Base-by-base conservation (phyloP, 2,888 invertebrate species). In the Muschampia plurimacula region DNA sequence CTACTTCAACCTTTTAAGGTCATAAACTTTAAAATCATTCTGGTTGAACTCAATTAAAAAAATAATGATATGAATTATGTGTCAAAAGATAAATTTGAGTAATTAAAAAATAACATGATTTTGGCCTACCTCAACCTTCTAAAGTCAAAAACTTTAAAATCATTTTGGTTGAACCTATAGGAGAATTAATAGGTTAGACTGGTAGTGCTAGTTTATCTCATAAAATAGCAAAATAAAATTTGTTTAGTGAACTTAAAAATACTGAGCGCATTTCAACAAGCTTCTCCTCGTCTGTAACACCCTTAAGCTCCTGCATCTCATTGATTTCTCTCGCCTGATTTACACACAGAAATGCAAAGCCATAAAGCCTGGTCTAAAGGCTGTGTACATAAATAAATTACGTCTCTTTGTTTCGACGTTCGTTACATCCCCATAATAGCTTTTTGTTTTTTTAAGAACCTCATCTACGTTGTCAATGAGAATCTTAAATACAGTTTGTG, bases 321-420 rank as follows among this genome's bases (percentile, higher is more conserved):
- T 71, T 71, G 71, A 71, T 71, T 71, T 71, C 59, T 66, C 71
- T 65, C 46, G 57, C 65, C 41, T 71, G 59, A 71, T 71, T 65
- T 71, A 70, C 65, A 71, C 49, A 66, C 39, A 71, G 71, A 59
- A 71, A 66, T 66, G 65, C 66, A 66, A 71, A 71, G 66, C 66
- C 49, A 36, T 64, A 71, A 71, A 71, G 66, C 65, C 28, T 60
- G 59, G 71, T 66, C 49, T 59, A 44, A 32, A 65, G 70, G 12
- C 49, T 66, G 66, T 39, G 65, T 62, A 60, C 65, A 71, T 71
- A 71, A 66, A 71, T 71, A 71, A 60, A 71, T 71, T 66, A 71
- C 57, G 71, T 66, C 15, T 59, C 59, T 66, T 65, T 71, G 70
- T 66, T 70, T 71, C 59, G 59, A 60, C 66, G 41, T 49, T 64